These are phyloP conservation scores for Picathartes gymnocephalus DNA, from an alignment of 2,113 vertebrate species.

Conservation along the genomic window DNA sequence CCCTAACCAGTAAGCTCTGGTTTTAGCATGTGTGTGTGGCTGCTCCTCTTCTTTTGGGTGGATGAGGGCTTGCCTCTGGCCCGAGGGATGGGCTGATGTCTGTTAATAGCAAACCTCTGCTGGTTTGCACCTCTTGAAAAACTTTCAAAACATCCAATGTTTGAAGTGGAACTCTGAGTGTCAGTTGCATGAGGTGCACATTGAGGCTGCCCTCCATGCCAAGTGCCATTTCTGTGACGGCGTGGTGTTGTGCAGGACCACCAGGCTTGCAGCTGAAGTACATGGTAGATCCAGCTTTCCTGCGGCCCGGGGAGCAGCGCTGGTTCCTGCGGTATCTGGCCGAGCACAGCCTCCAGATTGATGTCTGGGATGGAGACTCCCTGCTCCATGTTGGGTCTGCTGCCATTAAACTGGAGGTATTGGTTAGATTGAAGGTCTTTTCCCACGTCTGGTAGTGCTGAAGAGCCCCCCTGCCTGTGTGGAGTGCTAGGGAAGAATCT, in stretches of 20 bases:
- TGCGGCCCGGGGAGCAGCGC: conserved; percentile 79
- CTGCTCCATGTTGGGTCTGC: conserved; percentile 89
- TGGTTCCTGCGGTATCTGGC: conserved; percentile 89
- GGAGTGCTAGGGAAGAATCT: not conserved
- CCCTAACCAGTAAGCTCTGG: conserved; percentile 68
- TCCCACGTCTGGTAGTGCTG: rapidly evolving
- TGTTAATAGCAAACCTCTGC: not conserved
- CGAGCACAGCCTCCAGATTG: conserved; percentile 84
- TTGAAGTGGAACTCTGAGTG: not conserved
- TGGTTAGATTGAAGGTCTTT: not conserved
- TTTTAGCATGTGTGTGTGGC: rapidly evolving
- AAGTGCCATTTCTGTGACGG: not conserved
- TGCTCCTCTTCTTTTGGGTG: not conserved
- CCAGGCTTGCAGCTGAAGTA: conserved; percentile 86
- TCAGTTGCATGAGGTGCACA: rapidly evolving
- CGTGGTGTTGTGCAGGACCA: conserved; percentile 57
- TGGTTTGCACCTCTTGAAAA: not conserved
- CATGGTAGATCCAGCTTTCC: conserved; percentile 76
- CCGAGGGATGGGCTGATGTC: not conserved
- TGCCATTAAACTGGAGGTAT: conserved; percentile 85
- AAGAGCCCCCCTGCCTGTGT: not conserved
- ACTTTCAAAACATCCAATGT: not conserved
- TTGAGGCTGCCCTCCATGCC: not conserved
- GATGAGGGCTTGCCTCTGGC: not conserved
- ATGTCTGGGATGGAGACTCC: conserved; percentile 92